These are phyloP conservation scores for Drosophila truncata DNA, from an alignment of 1,140 invertebrate species.

Conservation along the genomic window DNA sequence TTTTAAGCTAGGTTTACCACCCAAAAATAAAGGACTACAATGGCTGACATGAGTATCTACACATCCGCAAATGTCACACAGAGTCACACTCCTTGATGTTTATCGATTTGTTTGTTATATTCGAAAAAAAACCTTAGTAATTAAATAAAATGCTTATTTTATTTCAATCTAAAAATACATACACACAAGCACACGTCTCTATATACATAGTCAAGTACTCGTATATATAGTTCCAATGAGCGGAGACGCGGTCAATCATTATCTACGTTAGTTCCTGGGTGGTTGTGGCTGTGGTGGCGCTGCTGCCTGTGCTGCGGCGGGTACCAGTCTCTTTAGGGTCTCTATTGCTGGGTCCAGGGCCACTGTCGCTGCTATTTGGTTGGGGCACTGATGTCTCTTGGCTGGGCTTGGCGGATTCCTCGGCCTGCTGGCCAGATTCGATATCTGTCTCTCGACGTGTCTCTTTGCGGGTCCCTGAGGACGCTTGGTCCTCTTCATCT, in stretches of 20 bases:
- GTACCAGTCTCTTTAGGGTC: slow-evolving; percentile 28
- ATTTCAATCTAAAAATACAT: slow-evolving; percentile 46
- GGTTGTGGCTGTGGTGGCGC: background rate
- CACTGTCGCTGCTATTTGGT: slow-evolving; percentile 29
- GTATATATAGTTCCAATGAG: slow-evolving; percentile 35
- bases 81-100: slow-evolving; percentile 1
- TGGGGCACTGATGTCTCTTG: slow-evolving; percentile 18
- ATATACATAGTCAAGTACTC: slow-evolving; percentile 40
- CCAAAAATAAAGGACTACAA: background rate
- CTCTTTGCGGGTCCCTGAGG: slow-evolving; percentile 5
- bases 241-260: slow-evolving; percentile 13
- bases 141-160: slow-evolving; percentile 53
- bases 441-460: background rate
- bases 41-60: background rate
- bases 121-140: slow-evolving; percentile 16
- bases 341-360: slow-evolving; percentile 36
- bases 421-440: slow-evolving; percentile 1
- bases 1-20: background rate
- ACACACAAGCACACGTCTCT: slow-evolving; percentile 21
- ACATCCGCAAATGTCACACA: background rate
- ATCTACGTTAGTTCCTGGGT: slow-evolving; percentile 31
- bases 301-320: slow-evolving; percentile 1
- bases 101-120: slow-evolving; percentile 34
- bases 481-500: slow-evolving; percentile 58
- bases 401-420: slow-evolving; percentile 13